phyloP scores from a whole-genome alignment of 2,888 invertebrate genomes.

The Leptopilina syphax region DNA sequence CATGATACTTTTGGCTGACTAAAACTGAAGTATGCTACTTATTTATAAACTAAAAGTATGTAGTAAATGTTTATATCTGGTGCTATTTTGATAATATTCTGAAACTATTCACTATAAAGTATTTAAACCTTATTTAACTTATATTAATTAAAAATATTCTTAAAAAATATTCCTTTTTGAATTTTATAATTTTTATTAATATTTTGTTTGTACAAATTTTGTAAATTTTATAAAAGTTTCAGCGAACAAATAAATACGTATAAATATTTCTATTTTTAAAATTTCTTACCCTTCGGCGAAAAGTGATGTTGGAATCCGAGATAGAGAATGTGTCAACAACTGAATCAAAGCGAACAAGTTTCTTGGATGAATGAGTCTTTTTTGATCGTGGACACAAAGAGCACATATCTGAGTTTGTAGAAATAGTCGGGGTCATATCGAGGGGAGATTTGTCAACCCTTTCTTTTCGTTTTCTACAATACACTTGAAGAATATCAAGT shows the following conservation, averaged over 20 bases:
- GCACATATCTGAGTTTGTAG: slow-evolving; percentile 79
- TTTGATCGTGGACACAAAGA: slow-evolving; percentile 80
- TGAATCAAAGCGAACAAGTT: slow-evolving; percentile 81
- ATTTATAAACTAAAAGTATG: too few relatives aligned
- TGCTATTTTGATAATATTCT: too few relatives aligned
- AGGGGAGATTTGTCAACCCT: slow-evolving; percentile 7
- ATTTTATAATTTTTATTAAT: too few relatives aligned
- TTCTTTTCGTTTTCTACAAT: slow-evolving; percentile 4
- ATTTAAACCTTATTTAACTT: too few relatives aligned
- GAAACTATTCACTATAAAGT: too few relatives aligned
- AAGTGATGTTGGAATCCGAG: slow-evolving; percentile 77
- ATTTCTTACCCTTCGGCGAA: slow-evolving; percentile 74
- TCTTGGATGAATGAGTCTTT: slow-evolving; percentile 78
- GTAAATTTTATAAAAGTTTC: too few relatives aligned
- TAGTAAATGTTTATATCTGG: too few relatives aligned
- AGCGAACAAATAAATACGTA: too few relatives aligned
- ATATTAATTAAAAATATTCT: too few relatives aligned
- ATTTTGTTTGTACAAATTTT: not conserved
- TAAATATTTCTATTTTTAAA: not conserved
- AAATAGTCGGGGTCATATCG: slow-evolving; percentile 78
- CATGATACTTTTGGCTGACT: too few relatives aligned
- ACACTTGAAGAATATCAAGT: slow-evolving; percentile 20
- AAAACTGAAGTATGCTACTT: too few relatives aligned
- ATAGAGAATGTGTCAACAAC: slow-evolving; percentile 82
- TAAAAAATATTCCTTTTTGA: too few relatives aligned